These are phyloP conservation scores for Solenopsis invicta DNA, from an alignment of 1,140 invertebrate genomes.

Conservation along the genomic window DNA sequence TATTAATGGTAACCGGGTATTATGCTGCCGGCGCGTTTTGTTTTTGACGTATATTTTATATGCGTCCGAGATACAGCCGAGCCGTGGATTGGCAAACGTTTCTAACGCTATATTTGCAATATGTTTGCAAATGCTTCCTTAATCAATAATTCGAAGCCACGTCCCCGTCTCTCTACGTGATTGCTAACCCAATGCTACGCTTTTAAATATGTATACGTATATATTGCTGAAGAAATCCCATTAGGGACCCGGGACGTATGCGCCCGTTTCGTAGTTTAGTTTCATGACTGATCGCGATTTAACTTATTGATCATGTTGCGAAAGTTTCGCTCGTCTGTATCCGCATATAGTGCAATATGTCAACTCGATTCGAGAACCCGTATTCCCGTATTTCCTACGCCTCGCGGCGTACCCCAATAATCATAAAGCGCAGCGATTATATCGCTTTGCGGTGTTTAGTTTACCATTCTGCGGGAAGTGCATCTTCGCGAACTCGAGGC, in stretches of 20 bases:
- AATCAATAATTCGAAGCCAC: not conserved
- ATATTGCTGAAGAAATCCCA: slow-evolving; percentile 5
- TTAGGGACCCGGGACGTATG: not conserved
- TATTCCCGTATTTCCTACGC: not conserved
- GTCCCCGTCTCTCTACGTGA: not conserved
- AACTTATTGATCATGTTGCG: slow-evolving; percentile 51
- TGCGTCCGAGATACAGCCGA: not conserved
- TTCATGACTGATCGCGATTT: slow-evolving; percentile 51
- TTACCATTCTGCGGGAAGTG: not conserved
- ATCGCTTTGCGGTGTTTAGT: slow-evolving; percentile 34
- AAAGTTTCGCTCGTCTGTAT: slow-evolving; percentile 33
- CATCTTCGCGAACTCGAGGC: not conserved
- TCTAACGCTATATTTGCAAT: not conserved
- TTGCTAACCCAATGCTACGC: not conserved
- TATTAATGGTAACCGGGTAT: slow-evolving; percentile 47
- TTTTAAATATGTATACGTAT: not conserved
- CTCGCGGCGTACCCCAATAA: not conserved
- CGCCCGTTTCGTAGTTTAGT: slow-evolving; percentile 3
- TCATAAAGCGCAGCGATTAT: slow-evolving; percentile 31
- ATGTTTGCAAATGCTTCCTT: not conserved
- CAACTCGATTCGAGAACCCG: slow-evolving; percentile 10
- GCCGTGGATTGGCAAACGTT: slow-evolving; percentile 22
- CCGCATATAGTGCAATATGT: not conserved
- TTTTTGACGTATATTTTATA: slow-evolving; percentile 24
- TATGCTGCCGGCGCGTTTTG: slow-evolving; percentile 28